Conservation (phyloP, 2,797 vertebrate species). For the Fistularia commersonii region DNA sequence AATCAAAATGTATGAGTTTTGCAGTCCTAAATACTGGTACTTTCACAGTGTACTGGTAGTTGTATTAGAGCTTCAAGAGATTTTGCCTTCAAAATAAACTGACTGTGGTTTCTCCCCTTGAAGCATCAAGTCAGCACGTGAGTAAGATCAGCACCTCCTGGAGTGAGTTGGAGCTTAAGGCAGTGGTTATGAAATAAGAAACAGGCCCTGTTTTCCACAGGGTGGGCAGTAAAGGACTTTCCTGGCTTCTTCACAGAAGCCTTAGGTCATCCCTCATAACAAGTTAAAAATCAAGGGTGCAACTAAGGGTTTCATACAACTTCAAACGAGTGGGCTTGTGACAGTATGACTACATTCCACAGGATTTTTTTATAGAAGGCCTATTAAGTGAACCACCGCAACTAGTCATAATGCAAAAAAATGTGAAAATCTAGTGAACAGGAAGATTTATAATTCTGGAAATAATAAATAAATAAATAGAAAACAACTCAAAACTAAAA, state of each 20-base stretch:
- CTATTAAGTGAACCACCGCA: too few species aligned
- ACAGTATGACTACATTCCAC: neutral
- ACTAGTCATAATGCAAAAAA: too few species aligned
- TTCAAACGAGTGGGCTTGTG: conserved; percentile 5
- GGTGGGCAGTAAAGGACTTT: conserved; percentile 36
- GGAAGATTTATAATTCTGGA: too few species aligned
- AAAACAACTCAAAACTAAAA: too few species aligned
- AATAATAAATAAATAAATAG: too few species aligned
- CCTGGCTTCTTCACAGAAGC: conserved; percentile 36
- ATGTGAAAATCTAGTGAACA: too few species aligned
- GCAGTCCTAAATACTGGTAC: conserved; percentile 4
- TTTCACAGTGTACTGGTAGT: conserved; percentile 9
- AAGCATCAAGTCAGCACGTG: conserved; percentile 47
- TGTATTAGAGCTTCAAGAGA: conserved; percentile 17
- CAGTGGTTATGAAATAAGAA: conserved; percentile 55
- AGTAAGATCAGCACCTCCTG: conserved; percentile 50
- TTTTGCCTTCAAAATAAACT: conserved; percentile 50
- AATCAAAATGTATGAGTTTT: neutral
- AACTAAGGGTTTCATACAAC: conserved; percentile 11
- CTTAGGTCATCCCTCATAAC: conserved; percentile 41
- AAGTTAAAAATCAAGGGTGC: conserved; percentile 19
- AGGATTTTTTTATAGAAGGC: too few species aligned
- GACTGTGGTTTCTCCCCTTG: conserved; percentile 42
- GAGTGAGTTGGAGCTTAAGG: conserved; percentile 25
- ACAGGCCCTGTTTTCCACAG: conserved; percentile 45